Base-by-base conservation (phyloP, 2,113 vertebrate genomes). In the Sinosuthora webbiana region DNA sequence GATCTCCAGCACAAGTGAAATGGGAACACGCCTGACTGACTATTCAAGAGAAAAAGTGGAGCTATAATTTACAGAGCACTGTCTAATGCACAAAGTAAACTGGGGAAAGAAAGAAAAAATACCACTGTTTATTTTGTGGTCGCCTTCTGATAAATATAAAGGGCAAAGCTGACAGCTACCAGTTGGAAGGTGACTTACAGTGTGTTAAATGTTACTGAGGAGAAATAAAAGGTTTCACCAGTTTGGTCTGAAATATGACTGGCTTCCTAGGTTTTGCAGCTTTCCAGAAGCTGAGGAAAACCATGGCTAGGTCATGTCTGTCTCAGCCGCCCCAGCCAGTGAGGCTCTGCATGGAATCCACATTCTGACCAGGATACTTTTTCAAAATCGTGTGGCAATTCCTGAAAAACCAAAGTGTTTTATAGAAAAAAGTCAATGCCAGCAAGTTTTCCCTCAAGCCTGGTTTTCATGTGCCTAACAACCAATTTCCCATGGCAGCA, bases 31-130 rank as follows among this genome's bases (percentile, higher is more conserved):
- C 71, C 53, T 83, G 53, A 91, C 49, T 63, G 47, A 59, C 28
- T 73, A 27, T 6, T 76, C 41, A 68, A 80, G 71, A 83, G 63
- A 94, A 89, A 93, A 83, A 85, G 42, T 25, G 35, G 59, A 80
- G 81, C 67, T 86, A 7, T 71, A 79, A 89, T 86, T 94, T 76
- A 80, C 62, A 71, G 62, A 95, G 71, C 63, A 50, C 83, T 75
- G 82, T 57, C 79, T 90, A 92, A 86, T 47, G 57, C 80, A 91
- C 68, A 93, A 83, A 93, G 63, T 52, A 94, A 95, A 95, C 42
- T 11, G 14, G n/a, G 33, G 59, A 42, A 80, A 86, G 92, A 90
- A 59, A 41, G n/a, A 68, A 89, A 90, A 62, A 71, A 67, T 0
- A 10, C 49, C 71, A 30, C 35, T 91, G 39, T 87, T 92, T 76